Evolutionary conservation across 2,113 vertebrate genomes (phyloP), one percentile per base, ranked within the genome.

Genomic region (Dasyprocta punctata): DNA sequence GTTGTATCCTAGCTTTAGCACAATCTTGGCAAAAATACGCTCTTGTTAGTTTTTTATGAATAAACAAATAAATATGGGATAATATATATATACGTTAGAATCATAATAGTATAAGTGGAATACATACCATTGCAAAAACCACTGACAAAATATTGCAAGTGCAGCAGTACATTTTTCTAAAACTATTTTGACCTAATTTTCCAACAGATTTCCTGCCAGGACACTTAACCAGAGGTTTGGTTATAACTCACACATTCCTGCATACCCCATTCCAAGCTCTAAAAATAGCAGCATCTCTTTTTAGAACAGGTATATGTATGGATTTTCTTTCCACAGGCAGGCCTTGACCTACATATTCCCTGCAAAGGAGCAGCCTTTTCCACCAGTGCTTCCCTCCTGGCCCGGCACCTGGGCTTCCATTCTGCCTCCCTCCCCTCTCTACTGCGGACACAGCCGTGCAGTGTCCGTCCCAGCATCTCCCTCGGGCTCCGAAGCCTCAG

Each of bases 231-330:
- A 81, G 52, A 80, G 47, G n/a, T 56, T 93, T 90, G 28, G 20
- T n/a, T 89, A 52, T 95, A 96, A 96, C 60, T 65, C 52, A 92
- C 65, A 84, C 88, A 96, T 94, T 80, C 52, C 81, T 92, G 38
- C 36, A n/a, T 33, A 85, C 26, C 58, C 49, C 26, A 86, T 95
- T 93, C 86, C 71, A 73, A 83, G 69, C 87, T 88, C 90, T 96
- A 86, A 96, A 95, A 82, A 97, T 94, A 96, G 41, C 44, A 61
- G 26, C 88, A 28, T 63, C 67, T 69, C 84, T 82, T 92, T 97
- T 95, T 82, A 92, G 81, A 84, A n/a, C 20, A 95, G 86, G 52
- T 88, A 54, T 92, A 75, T 75, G 81, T 92, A 78, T 96, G 88
- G 92, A 71, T 97, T 92, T 92, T 81, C 84, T 96, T 65, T 95